Base-by-base conservation (phyloP, 1,140 invertebrate species). In the Holcopasites calliopsidis region DNA sequence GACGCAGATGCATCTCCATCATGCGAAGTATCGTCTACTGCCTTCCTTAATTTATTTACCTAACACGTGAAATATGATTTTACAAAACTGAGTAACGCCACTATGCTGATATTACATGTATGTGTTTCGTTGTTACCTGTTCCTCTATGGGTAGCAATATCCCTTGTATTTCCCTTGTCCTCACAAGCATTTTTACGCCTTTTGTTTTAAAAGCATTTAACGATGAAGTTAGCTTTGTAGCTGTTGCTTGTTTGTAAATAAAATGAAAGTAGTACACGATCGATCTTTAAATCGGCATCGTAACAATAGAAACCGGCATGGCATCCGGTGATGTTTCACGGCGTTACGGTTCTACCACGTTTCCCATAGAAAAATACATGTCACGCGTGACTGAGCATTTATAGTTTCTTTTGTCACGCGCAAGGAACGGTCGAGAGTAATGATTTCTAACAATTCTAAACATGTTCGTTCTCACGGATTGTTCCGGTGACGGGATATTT, bases 141-240 rank as follows among this genome's bases (percentile, higher is more conserved):
- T 79, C 65, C 26, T 83, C 81, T 62, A 88, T 77, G 4, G 85
- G 82, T 38, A 82, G 75, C 18, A 86, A 77, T 62, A 88, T 78
- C 42, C 83, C 75, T 31, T 55, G 49, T 85, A 88, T 88, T 65
- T 82, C 65, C 55, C 77, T 88, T 23, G 88, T 89, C 55, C 89
- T 89, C 13, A 89, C 44, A 6, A 75, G 61, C 87, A 89, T 89
- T 70, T 81, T 85, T 28, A 42, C 40, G 8, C 42, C 54, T 58
- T 68, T n/a, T 38, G 1, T 54, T 42, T 58, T 49, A 49, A 11
- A 26, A 44, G 58, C 23, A 31, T 21, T 55, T 6, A 50, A 28
- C 49, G n/a, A 44, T 31, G 38, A 35, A 38, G 26, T 23, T 16
- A 61, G 38, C 44, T 28, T 71, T 49, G 54, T 50, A 47, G 61